Percentiles rank a stretch among this genome's conserved stretches.
phyloP scores from a whole-genome alignment of 2,888 invertebrate genomes.

The Clivina fossor region DNA sequence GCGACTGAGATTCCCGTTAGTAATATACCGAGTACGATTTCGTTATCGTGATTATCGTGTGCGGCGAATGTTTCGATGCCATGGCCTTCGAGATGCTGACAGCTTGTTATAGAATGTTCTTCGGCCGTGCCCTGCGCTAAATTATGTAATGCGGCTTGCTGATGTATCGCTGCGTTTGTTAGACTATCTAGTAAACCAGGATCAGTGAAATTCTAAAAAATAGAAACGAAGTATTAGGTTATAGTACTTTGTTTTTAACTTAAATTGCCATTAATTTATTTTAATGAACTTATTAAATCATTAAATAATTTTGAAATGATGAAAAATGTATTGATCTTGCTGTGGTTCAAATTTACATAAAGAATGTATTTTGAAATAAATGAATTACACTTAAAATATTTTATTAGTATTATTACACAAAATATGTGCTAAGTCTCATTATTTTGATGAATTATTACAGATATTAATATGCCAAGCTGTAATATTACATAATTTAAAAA shows the following conservation, averaged over 20 bases:
- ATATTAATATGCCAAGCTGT: no score
- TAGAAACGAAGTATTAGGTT: no score
- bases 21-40: conserved; percentile 85
- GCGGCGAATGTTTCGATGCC: conserved; percentile 93
- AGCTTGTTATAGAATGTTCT: conserved; percentile 92
- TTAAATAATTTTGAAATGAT: conserved; percentile 43
- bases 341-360: no score
- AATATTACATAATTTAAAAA: no score
- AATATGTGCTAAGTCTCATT: no score
- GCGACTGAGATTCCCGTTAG: conserved; percentile 85
- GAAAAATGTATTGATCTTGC: no score
- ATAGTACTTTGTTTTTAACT: background rate
- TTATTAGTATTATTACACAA: no score
- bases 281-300: no score
- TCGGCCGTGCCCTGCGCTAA: conserved; percentile 81
- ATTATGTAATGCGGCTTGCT: conserved; percentile 72
- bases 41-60: conserved; percentile 75
- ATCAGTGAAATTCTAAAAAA: conserved; percentile 52
- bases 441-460: no score
- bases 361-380: no score
- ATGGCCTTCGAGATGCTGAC: conserved; percentile 92
- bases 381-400: no score
- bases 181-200: conserved; percentile 71
- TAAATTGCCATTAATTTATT: background rate
- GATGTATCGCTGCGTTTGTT: conserved; percentile 76